Evolutionary conservation across 2,113 vertebrate species (phyloP), one percentile per base, ranked within the genome.

Genomic region (Heptranchias perlo): DNA sequence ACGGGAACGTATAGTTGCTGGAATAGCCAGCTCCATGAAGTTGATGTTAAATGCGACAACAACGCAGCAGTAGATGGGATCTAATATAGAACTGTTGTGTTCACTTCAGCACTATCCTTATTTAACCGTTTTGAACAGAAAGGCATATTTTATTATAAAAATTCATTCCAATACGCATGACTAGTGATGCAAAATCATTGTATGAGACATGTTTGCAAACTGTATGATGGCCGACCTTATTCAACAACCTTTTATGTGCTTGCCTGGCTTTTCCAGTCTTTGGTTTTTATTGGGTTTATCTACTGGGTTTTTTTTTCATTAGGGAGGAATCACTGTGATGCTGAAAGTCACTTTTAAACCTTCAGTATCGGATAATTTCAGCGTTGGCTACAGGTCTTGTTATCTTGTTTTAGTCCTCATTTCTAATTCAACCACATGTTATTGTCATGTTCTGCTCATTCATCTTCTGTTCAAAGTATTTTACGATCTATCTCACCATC

Each of bases 361-460:
- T 67, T 49, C 64, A 69, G 73, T 69, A 73, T 95, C 65, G 73
- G 47, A 73, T 95, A 49, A 95, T 69, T 95, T 95, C 65, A 69
- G 44, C 64, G 35, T 2, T 49, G 94, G 7, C 65, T 73, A 11
- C 64, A 69, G 44, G 3, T 18, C 44, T 47, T 52, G 25, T 73
- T 95, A 95, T 73, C 94, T 73, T 95, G 94, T 47, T 93, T 49
- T 95, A 35, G 47, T 16, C 47, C 94, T 95, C 94, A 95, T 95
- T 94, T 98, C 97, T 99, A 98, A 99, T 99, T 97, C 98, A 97
- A 97, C 97, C 97, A 96, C 97, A 97, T 98, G 98, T 98, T 98
- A 97, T 98, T 98, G 98, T 99, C 98, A 98, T 98, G 98, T 98
- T 98, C 98, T 96, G 97, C 97, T 98, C 98, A 97, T 98, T 98